Conservation (phyloP, 2,888 invertebrate genomes). For the Odiellus spinosus region DNA sequence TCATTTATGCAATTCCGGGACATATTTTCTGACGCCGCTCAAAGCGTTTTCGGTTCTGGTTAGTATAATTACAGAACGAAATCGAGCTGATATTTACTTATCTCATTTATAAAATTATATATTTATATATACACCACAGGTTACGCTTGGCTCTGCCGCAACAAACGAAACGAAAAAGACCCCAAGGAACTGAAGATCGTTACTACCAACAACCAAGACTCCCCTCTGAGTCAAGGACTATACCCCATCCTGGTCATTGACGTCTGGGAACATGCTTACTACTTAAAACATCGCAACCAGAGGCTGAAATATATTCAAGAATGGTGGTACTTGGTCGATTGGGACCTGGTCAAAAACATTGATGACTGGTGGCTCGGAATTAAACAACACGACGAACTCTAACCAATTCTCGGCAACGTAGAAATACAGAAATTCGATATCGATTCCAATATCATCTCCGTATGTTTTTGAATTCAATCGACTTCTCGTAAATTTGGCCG, state of each 20-base stretch:
- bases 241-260: conserved; percentile 25
- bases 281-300: conserved; percentile 23
- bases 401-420: too few species aligned
- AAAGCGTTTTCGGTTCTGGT: conserved; percentile 26
- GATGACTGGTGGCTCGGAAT: conserved; percentile 23
- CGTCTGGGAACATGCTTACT: conserved; percentile 28
- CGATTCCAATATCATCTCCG: too few species aligned
- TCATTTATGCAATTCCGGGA: conserved; percentile 22
- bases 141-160: conserved; percentile 26
- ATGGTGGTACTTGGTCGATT: conserved; percentile 27
- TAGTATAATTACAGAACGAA: neutral
- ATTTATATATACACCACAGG: conserved; percentile 19
- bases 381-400: conserved; percentile 20
- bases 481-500: too few species aligned
- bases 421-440: too few species aligned
- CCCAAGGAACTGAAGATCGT: conserved; percentile 20
- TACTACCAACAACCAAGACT: conserved; percentile 25
- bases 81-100: neutral
- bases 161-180: conserved; percentile 11
- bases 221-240: conserved; percentile 22
- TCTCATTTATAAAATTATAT: neutral
- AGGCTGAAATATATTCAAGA: conserved; percentile 21
- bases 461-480: too few species aligned
- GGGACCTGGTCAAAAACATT: conserved; percentile 22
- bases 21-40: conserved; percentile 21